Base-by-base conservation (phyloP, 92 coral and sea anemone genomes). In the Zoanthus solanderi region DNA sequence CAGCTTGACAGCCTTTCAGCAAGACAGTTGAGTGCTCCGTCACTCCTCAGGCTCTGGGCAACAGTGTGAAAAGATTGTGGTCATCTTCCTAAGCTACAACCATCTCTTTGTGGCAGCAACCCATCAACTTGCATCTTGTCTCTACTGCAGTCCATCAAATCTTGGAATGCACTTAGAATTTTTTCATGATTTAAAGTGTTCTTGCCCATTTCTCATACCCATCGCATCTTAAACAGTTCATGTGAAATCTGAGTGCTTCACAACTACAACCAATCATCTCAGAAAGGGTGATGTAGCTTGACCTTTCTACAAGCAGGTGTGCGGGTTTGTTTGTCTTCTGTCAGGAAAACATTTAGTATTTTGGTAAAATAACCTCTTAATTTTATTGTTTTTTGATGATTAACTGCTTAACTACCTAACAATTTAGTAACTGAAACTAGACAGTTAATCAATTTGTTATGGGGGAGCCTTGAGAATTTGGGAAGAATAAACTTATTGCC, bases 281-380 rank as follows among this genome's bases (percentile, higher is more conserved):
- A 29, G 82, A 54, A 56, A 29, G 37, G 68, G 85, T 81, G 57
- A 28, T 58, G 11, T 29, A 81, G 75, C 63, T 23, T 65, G 75
- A 45, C 75, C 17, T 81, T 81, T 44, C 75, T 0, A 50, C 60
- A 72, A 65, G 58, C 57, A 30, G 75, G 61, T 57, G 28, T 81
- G 75, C 13, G 18, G 85, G 85, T 81, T 9, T 81, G 29, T 42
- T 17, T 57, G 6, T 61, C 73, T 48, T 11, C 46, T 16, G 12
- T 67, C 85, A 81, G 85, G 75, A 65, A 23, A 23, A 23, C 23
- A 23, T 47, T 46, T 12, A 46, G 85, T 81, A 81, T 81, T 32
- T 66, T 46, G 71, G 16, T 57, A 58, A 31, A 31, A 56, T n/a
- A 57, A 31, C 8, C 69, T 17, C n/a, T 17, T 17, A 9, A 17